phyloP scores from a whole-genome alignment of 1,140 invertebrate genomes.

The Probaryconus sp. region DNA sequence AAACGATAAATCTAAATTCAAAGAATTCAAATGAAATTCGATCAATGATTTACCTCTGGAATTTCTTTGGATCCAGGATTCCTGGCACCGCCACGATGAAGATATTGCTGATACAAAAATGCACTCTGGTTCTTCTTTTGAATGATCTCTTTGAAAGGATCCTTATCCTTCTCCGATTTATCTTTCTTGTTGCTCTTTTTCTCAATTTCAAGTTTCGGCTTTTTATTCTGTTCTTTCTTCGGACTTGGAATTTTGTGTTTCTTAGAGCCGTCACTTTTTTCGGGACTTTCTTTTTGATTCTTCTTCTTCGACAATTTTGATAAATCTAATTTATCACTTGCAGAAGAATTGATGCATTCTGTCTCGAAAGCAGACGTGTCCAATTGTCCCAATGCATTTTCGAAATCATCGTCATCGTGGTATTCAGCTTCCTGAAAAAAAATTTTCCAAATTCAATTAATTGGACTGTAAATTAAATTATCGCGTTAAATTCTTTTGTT shows the following conservation, averaged over 20 bases:
- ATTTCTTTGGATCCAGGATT: constrained; percentile 90
- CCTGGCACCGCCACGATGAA: constrained; percentile 86
- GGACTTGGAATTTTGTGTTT: constrained; percentile 4
- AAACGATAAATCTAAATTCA: too few relatives aligned
- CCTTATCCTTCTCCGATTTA: constrained; percentile 32
- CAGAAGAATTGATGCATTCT: constrained; percentile 47
- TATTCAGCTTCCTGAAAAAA: constrained; percentile 76
- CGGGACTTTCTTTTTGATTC: constrained; percentile 8
- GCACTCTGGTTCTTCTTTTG: constrained; percentile 82
- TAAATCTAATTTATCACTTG: constrained; percentile 24
- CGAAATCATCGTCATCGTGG: constrained; percentile 84
- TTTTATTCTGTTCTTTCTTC: neutral
- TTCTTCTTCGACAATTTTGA: constrained; percentile 8
- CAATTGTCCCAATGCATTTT: constrained; percentile 81
- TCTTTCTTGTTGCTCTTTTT: constrained; percentile 59
- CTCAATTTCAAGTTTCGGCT: constrained; percentile 60
- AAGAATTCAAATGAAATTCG: neutral
- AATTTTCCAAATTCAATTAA: constrained; percentile 61
- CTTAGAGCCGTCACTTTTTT: neutral
- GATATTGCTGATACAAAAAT: constrained; percentile 84
- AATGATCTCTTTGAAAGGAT: constrained; percentile 81
- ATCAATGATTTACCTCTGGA: constrained; percentile 82
- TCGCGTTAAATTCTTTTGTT: constrained; percentile 54
- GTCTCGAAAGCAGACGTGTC: constrained; percentile 73
- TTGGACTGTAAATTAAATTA: constrained; percentile 58